These are phyloP conservation scores for Nyleta sp. DNA, from an alignment of 2,888 invertebrate species.

Conservation along the genomic window DNA sequence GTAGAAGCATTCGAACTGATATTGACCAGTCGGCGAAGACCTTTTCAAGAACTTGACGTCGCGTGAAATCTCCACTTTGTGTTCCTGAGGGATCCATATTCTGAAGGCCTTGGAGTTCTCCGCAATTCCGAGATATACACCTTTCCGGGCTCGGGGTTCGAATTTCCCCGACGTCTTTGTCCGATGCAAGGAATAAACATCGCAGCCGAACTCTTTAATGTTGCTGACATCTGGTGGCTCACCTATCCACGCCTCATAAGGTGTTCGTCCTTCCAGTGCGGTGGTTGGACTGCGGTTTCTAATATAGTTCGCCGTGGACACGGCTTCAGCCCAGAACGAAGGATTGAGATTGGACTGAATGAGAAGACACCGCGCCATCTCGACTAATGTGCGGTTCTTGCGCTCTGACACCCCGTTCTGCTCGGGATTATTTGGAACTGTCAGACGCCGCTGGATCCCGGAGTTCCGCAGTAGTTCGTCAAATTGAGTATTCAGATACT, in stretches of 20 bases:
- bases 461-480: slow-evolving; percentile 53
- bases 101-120: slow-evolving; percentile 55
- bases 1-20: no score
- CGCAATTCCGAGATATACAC: slow-evolving; percentile 59
- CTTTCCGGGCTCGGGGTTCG: slow-evolving; percentile 50
- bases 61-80: slow-evolving; percentile 47
- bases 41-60: slow-evolving; percentile 41
- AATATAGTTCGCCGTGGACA: slow-evolving; percentile 64
- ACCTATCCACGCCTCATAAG: slow-evolving; percentile 58
- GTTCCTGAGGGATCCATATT: slow-evolving; percentile 50
- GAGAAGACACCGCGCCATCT: slow-evolving; percentile 51
- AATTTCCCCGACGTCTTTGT: slow-evolving; percentile 55
- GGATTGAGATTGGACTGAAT: slow-evolving; percentile 59
- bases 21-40: no score
- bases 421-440: slow-evolving; percentile 9
- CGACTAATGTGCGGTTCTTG: slow-evolving; percentile 50
- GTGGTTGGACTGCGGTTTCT: slow-evolving; percentile 65
- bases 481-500: slow-evolving; percentile 61
- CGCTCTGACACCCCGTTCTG: slow-evolving; percentile 4
- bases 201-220: slow-evolving; percentile 3
- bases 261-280: slow-evolving; percentile 50
- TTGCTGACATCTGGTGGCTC: slow-evolving; percentile 36
- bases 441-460: slow-evolving; percentile 60
- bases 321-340: slow-evolving; percentile 70
- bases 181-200: slow-evolving; percentile 27